Percentiles rank a stretch among this genome's conserved stretches.
Conservation (phyloP, 2,797 vertebrate genomes). For the Zalophus californianus region DNA sequence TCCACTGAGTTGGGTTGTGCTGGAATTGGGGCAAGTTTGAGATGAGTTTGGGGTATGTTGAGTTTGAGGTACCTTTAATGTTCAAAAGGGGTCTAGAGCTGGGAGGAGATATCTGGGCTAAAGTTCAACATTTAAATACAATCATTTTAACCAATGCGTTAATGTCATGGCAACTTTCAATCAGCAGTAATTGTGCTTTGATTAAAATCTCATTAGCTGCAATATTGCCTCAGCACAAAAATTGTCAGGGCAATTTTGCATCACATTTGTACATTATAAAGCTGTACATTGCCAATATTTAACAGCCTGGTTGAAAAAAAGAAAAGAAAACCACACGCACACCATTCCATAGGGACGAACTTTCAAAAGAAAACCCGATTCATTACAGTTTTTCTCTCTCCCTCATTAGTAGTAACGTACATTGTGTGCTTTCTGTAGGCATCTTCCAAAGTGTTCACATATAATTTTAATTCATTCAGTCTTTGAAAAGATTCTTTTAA, state of each 20-base stretch:
- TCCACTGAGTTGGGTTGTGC: background rate
- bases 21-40: background rate
- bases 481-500: conserved; percentile 40
- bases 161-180: conserved; percentile 6
- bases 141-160: background rate
- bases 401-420: background rate
- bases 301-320: conserved; percentile 12
- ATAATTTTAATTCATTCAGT: conserved; percentile 16
- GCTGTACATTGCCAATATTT: background rate
- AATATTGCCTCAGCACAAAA: background rate
- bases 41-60: background rate
- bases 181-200: conserved; percentile 6
- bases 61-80: conserved; percentile 29
- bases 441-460: background rate
- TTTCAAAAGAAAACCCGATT: conserved; percentile 26
- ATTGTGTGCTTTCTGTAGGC: background rate
- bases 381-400: background rate
- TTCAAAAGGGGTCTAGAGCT: background rate
- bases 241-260: background rate
- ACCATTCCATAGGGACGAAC: background rate
- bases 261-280: background rate
- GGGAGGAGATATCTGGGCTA: background rate
- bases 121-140: conserved; percentile 14
- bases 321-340: background rate
- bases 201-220: conserved; percentile 24